Evolutionary conservation across 2,888 invertebrate species (phyloP).

Genomic region (Idaea biselata): DNA sequence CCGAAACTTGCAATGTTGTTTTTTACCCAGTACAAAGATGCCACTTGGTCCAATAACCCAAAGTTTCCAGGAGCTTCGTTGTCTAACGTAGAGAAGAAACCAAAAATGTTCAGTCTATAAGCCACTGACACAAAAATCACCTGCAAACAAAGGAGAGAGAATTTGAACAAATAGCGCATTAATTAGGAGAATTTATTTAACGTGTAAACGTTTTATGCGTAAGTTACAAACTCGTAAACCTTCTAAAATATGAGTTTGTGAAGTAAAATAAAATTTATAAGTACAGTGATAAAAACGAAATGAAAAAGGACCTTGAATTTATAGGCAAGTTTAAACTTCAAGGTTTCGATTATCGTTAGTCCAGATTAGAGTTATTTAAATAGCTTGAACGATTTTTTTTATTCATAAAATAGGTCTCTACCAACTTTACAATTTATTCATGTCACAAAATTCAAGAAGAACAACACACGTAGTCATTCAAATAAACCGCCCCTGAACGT

Average conservation of each 20-base stretch:
- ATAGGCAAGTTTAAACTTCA: background rate
- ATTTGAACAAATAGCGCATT: background rate
- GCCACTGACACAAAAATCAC: conserved; percentile 89
- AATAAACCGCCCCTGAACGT: too few relatives aligned
- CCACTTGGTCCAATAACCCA: conserved; percentile 90
- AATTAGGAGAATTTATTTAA: background rate
- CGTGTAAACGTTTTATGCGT: background rate
- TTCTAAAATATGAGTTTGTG: background rate
- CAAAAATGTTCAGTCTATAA: conserved; percentile 89
- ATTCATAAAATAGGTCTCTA: too few relatives aligned
- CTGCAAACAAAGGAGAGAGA: conserved; percentile 55
- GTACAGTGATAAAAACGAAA: background rate
- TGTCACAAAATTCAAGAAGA: too few relatives aligned
- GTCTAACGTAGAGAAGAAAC: conserved; percentile 90
- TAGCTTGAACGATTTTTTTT: too few relatives aligned
- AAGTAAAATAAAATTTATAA: background rate
- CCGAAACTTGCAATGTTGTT: conserved; percentile 87
- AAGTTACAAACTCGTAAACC: background rate
- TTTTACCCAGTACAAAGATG: conserved; percentile 89
- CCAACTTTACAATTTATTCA: too few relatives aligned
- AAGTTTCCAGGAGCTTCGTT: conserved; percentile 89
- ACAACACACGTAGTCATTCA: too few relatives aligned
- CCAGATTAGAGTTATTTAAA: background rate
- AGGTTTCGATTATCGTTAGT: background rate
- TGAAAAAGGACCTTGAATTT: background rate